phyloP scores from a whole-genome alignment of 2,888 invertebrate species.

The Pyralis farinalis region DNA sequence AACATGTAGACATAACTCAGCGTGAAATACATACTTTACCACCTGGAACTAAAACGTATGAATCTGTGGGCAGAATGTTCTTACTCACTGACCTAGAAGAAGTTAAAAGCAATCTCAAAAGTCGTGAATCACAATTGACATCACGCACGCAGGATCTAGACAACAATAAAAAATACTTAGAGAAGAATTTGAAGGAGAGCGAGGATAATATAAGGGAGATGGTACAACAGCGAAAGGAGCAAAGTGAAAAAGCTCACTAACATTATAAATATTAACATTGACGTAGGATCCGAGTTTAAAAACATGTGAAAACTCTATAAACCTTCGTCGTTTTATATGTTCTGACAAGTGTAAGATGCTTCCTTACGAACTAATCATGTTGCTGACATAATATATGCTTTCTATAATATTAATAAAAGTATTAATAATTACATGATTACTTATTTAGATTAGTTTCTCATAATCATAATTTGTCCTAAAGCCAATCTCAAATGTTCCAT shows the following conservation, averaged over 20 bases:
- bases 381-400: no score
- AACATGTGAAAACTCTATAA: no score
- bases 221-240: constrained; percentile 84
- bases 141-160: constrained; percentile 87
- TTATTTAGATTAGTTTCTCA: no score
- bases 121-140: constrained; percentile 76
- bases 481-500: no score
- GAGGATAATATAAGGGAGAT: constrained; percentile 93
- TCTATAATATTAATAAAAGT: no score
- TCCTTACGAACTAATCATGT: no score
- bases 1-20: constrained; percentile 87
- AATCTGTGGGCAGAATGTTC: constrained; percentile 93
- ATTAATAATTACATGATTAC: no score
- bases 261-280: neutral
- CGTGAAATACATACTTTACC: constrained; percentile 83
- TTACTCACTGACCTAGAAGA: constrained; percentile 84
- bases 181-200: constrained; percentile 90
- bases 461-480: no score
- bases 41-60: constrained; percentile 85
- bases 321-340: no score
- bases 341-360: no score
- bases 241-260: constrained; percentile 41
- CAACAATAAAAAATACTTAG: constrained; percentile 89
- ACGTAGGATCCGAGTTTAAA: neutral
- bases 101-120: constrained; percentile 83